phyloP scores from a whole-genome alignment of 2,113 vertebrate genomes.

The Megaleporinus macrocephalus region DNA sequence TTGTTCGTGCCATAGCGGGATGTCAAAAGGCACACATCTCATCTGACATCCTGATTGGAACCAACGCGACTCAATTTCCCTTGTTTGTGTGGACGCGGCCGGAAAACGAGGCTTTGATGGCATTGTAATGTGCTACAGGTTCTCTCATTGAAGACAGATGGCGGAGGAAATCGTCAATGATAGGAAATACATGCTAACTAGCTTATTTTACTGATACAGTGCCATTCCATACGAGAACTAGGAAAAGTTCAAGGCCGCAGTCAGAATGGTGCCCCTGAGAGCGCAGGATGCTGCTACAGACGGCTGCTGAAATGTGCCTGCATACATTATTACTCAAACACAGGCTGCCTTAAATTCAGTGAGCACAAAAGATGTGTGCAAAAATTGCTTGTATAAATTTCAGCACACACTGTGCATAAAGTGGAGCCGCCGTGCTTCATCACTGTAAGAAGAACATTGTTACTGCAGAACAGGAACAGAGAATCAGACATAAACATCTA shows the following conservation, averaged over 20 bases:
- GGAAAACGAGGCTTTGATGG: constrained; percentile 55
- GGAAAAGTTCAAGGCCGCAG: constrained; percentile 30
- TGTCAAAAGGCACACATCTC: constrained; percentile 47
- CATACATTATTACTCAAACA: constrained; percentile 37
- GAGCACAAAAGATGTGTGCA: background rate
- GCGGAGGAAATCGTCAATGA: constrained; percentile 41
- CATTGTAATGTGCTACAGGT: constrained; percentile 47
- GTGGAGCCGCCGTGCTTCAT: background rate
- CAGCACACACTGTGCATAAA: background rate
- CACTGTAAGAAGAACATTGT: background rate
- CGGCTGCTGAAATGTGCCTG: constrained; percentile 39
- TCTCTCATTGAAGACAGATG: constrained; percentile 44
- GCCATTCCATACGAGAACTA: constrained; percentile 33
- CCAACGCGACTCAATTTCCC: constrained; percentile 51
- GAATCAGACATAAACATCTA: constrained; percentile 7
- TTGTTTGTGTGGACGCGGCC: constrained; percentile 43
- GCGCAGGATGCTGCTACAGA: constrained; percentile 22
- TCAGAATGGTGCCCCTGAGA: constrained; percentile 36
- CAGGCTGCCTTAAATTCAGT: constrained; percentile 4
- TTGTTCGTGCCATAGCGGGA: constrained; percentile 43
- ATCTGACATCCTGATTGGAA: constrained; percentile 55
- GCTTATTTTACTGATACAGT: constrained; percentile 51
- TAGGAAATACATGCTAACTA: constrained; percentile 55
- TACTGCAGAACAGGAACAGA: background rate
- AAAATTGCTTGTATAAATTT: background rate